These are phyloP conservation scores for Eupleurogrammus muticus DNA, from an alignment of 2,797 vertebrate genomes.

Conservation along the genomic window DNA sequence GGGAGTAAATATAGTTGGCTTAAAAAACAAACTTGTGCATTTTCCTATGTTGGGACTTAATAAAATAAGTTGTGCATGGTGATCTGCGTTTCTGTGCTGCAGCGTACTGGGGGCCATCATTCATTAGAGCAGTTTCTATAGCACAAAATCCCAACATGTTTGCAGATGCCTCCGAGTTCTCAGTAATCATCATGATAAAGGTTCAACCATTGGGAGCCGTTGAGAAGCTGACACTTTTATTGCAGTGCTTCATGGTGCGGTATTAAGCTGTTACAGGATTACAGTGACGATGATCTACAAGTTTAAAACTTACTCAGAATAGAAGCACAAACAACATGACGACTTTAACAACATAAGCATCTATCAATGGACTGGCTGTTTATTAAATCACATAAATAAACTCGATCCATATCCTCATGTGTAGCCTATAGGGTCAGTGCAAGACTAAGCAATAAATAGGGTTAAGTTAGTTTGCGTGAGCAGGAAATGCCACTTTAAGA, in stretches of 20 bases:
- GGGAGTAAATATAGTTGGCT: slow-evolving; percentile 6
- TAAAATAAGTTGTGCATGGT: slow-evolving; percentile 35
- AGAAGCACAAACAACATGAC: background rate
- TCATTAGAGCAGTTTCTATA: slow-evolving; percentile 57
- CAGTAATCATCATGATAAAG: slow-evolving; percentile 63
- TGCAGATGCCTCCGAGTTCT: slow-evolving; percentile 51
- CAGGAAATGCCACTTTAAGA: background rate
- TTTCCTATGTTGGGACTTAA: slow-evolving; percentile 35
- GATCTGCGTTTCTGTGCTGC: slow-evolving; percentile 37
- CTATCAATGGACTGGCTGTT: background rate
- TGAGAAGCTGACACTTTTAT: slow-evolving; percentile 60
- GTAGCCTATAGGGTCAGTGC: background rate
- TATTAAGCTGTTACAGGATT: slow-evolving; percentile 35
- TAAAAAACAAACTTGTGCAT: slow-evolving; percentile 26
- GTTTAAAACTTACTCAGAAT: slow-evolving; percentile 31
- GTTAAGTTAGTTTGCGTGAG: background rate
- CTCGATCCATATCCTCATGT: background rate
- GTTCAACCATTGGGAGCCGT: slow-evolving; percentile 50
- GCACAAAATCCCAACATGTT: slow-evolving; percentile 57
- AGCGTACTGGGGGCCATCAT: slow-evolving; percentile 39
- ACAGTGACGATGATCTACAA: slow-evolving; percentile 30
- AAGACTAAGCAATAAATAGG: background rate
- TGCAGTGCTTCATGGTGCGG: slow-evolving; percentile 21
- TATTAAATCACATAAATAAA: slow-evolving; percentile 8
- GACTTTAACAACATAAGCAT: slow-evolving; percentile 1